phyloP scores from a whole-genome alignment of 2,797 vertebrate genomes.

The Calcarius lapponicus region DNA sequence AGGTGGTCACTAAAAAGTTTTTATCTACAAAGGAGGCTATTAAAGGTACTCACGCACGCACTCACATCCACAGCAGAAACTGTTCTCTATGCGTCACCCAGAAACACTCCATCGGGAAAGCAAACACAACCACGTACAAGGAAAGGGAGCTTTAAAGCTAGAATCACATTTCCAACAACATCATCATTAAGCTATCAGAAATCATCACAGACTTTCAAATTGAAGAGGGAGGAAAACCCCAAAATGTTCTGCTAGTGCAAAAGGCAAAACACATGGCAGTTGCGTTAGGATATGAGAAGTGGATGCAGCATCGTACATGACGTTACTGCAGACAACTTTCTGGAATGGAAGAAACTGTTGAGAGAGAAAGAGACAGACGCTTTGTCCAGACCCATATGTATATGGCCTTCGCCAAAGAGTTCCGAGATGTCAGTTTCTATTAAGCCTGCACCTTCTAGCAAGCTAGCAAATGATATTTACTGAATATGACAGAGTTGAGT shows the following conservation, averaged over 20 bases:
- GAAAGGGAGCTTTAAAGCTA: conserved; percentile 68
- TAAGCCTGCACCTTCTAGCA: conserved; percentile 11
- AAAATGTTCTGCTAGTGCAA: conserved; percentile 42
- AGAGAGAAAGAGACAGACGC: conserved; percentile 49
- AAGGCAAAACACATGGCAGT: conserved; percentile 57
- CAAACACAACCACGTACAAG: conserved; percentile 39
- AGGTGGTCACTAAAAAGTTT: background rate
- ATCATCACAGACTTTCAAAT: conserved; percentile 47
- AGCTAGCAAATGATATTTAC: background rate
- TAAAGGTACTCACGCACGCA: background rate
- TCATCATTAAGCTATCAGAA: conserved; percentile 50
- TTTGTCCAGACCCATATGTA: background rate
- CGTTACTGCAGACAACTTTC: conserved; percentile 25
- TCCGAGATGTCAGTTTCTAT: background rate
- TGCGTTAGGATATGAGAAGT: conserved; percentile 12
- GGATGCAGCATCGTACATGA: conserved; percentile 44
- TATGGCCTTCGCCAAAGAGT: conserved; percentile 36
- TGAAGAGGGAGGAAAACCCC: conserved; percentile 45
- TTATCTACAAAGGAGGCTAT: background rate
- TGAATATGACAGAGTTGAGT: background rate
- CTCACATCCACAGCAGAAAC: background rate
- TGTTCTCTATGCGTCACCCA: conserved; percentile 64
- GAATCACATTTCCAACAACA: conserved; percentile 60
- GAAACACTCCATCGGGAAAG: conserved; percentile 78
- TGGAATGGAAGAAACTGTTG: conserved; percentile 46